A percentile compares a stretch with the other conserved stretches of the same genome.
Evolutionary conservation across 2,888 invertebrate species (phyloP).

Genomic region (Gasteruption jaculator): DNA sequence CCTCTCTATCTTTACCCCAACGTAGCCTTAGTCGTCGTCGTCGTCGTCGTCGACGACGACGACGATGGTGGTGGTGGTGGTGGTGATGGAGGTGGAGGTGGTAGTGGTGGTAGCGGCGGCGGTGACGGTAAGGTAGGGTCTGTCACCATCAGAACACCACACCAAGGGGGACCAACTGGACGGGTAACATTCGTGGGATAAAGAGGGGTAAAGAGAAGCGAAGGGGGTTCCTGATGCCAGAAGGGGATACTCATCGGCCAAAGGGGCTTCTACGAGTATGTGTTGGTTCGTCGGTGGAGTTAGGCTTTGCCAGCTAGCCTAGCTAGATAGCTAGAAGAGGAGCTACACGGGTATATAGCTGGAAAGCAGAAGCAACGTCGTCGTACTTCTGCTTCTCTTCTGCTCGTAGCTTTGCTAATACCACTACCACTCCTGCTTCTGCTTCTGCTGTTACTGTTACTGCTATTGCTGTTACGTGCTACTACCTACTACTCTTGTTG

Average conservation of each 20-base stretch:
- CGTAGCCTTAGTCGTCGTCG: slow-evolving; percentile 31
- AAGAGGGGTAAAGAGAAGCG: slow-evolving; percentile 50
- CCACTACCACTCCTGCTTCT: too few species aligned
- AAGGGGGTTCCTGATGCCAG: slow-evolving; percentile 51
- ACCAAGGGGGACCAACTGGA: slow-evolving; percentile 50
- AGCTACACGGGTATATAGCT: slow-evolving; percentile 10
- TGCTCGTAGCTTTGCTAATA: too few species aligned
- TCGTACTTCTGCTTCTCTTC: too few species aligned
- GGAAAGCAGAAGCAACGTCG: too few species aligned
- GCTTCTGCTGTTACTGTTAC: too few species aligned
- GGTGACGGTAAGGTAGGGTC: slow-evolving; percentile 45
- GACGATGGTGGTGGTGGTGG: slow-evolving; percentile 26
- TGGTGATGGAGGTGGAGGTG: slow-evolving; percentile 22
- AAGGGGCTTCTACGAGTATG: slow-evolving; percentile 42
- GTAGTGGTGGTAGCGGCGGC: slow-evolving; percentile 24
- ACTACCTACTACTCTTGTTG: too few species aligned
- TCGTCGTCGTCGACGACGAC: slow-evolving; percentile 45
- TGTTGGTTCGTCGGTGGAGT: slow-evolving; percentile 35
- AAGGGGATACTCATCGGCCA: slow-evolving; percentile 47
- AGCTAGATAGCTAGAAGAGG: not conserved
- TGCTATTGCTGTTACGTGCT: too few species aligned
- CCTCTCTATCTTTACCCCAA: slow-evolving; percentile 42
- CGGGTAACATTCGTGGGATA: slow-evolving; percentile 50
- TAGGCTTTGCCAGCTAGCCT: slow-evolving; percentile 20
- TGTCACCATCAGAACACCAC: slow-evolving; percentile 50